Conservation (phyloP, 2,888 invertebrate genomes). For the Amitus sp. region DNA sequence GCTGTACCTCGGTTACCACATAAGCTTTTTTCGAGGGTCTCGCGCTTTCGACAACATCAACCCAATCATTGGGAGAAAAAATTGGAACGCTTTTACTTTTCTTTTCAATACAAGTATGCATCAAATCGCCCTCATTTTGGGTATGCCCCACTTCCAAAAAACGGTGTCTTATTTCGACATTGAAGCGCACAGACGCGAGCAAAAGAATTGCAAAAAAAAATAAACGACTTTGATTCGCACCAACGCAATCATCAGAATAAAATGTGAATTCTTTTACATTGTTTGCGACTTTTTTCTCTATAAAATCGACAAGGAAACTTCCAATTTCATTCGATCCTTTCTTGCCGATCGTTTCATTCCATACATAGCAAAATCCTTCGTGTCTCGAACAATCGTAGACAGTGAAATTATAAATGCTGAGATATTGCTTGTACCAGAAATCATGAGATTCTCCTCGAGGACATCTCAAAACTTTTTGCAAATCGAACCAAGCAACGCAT, state of each 20-base stretch:
- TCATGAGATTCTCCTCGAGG: constrained; percentile 15
- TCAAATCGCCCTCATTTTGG: constrained; percentile 47
- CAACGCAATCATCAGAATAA: constrained; percentile 48
- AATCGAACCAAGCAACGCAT: constrained; percentile 16
- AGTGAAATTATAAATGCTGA: constrained; percentile 39
- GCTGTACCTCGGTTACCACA: constrained; percentile 18
- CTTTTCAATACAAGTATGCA: constrained; percentile 45
- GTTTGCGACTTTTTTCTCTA: constrained; percentile 17
- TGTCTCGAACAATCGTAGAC: constrained; percentile 31
- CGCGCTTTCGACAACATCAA: constrained; percentile 16
- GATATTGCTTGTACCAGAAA: constrained; percentile 34
- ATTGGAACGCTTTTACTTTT: constrained; percentile 26
- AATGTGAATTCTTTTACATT: constrained; percentile 43
- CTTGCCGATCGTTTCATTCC: constrained; percentile 43
- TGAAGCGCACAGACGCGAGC: constrained; percentile 34
- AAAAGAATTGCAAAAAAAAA: constrained; percentile 43
- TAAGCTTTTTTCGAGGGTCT: constrained; percentile 19
- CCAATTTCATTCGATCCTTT: constrained; percentile 44
- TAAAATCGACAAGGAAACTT: constrained; percentile 36
- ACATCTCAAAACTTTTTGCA: constrained; percentile 19
- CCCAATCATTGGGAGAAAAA: constrained; percentile 31
- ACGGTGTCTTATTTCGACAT: constrained; percentile 43
- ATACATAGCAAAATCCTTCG: constrained; percentile 44
- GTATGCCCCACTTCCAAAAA: constrained; percentile 48
- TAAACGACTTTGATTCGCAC: constrained; percentile 47